These are phyloP conservation scores for Microcebus murinus DNA, from an alignment of 2,113 vertebrate genomes.

Conservation along the genomic window DNA sequence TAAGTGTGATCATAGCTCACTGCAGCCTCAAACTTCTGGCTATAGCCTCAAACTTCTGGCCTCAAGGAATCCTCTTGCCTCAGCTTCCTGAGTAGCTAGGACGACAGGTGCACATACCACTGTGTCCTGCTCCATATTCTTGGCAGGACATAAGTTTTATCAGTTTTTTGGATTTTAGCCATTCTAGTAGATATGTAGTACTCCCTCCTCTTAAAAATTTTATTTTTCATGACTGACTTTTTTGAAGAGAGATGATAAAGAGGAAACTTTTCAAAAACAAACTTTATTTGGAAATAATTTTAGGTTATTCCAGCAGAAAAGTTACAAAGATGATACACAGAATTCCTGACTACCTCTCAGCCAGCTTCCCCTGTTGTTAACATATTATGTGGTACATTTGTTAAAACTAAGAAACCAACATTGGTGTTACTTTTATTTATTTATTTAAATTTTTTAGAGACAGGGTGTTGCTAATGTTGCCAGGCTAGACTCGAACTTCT, in stretches of 20 bases:
- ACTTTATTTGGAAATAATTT: slow-evolving; percentile 9
- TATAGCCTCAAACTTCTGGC: no score
- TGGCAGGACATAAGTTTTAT: background rate
- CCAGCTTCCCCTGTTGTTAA: background rate
- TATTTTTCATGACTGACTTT: background rate
- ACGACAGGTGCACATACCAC: no score
- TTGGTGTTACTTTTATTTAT: background rate
- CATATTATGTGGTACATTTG: background rate
- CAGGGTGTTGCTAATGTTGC: no score
- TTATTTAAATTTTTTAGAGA: no score
- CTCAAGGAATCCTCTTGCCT: no score
- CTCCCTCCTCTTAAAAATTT: background rate
- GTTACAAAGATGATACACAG: background rate
- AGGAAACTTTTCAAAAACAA: background rate
- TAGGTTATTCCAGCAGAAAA: background rate
- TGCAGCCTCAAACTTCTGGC: no score
- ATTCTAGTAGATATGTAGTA: background rate
- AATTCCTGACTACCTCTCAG: background rate
- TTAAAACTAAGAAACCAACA: slow-evolving; percentile 6
- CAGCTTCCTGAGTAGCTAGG: no score
- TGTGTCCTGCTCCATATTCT: background rate
- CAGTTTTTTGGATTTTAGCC: background rate
- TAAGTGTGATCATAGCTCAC: no score
- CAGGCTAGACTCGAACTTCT: no score
- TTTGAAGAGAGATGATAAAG: background rate